Conservation (phyloP, 2,888 invertebrate genomes). For the Dynastes tityus region DNA sequence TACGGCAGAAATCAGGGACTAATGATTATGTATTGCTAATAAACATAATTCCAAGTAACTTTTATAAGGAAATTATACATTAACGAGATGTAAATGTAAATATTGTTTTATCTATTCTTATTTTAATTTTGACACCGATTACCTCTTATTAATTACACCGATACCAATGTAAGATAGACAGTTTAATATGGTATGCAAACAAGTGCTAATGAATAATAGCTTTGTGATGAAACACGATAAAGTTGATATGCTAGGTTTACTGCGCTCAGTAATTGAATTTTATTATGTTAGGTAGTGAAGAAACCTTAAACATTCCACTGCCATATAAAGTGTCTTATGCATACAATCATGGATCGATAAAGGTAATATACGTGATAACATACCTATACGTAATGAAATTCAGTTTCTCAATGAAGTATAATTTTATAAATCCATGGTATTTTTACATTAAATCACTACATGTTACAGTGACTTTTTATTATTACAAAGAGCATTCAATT, state of each 20-base stretch:
- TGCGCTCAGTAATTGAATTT: constrained; percentile 24
- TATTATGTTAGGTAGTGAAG: constrained; percentile 34
- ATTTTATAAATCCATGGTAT: too few relatives aligned
- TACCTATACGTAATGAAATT: not conserved
- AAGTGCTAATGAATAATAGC: constrained; percentile 31
- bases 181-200: constrained; percentile 22
- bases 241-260: constrained; percentile 34
- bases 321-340: constrained; percentile 4
- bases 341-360: not conserved
- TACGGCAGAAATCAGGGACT: too few relatives aligned
- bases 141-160: not conserved
- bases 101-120: too few relatives aligned
- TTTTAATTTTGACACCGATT: too few relatives aligned
- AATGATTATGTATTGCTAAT: too few relatives aligned
- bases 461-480: too few relatives aligned
- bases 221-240: constrained; percentile 34
- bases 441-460: too few relatives aligned
- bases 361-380: not conserved
- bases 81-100: too few relatives aligned
- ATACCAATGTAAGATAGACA: not conserved
- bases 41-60: not conserved
- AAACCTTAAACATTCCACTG: constrained; percentile 25
- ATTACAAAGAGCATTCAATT: too few relatives aligned
- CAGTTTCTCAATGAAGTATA: too few relatives aligned
- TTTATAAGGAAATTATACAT: not conserved